Conservation (phyloP, 1,140 invertebrate genomes). For the Achroia grisella region DNA sequence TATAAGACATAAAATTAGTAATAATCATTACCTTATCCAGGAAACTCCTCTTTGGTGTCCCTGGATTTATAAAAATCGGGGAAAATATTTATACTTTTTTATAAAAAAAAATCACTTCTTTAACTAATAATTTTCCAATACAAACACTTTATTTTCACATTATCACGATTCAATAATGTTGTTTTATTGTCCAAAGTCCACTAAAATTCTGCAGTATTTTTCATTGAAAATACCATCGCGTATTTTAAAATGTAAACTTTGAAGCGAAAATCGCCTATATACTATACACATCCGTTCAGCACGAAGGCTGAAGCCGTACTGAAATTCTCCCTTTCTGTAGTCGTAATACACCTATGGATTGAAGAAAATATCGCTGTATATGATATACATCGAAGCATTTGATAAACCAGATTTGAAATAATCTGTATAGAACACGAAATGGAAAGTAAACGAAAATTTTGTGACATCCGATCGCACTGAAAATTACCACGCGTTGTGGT, state of each 20-base stretch:
- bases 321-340: conserved; percentile 14
- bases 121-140: too few species aligned
- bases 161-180: conserved; percentile 1
- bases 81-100: too few species aligned
- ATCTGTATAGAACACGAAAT: neutral
- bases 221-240: conserved; percentile 16
- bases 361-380: neutral
- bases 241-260: conserved; percentile 40
- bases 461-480: too few species aligned
- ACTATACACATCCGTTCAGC: conserved; percentile 27
- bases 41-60: conserved; percentile 18
- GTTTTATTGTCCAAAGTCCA: neutral
- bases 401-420: neutral
- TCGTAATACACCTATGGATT: conserved; percentile 1
- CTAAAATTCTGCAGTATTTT: neutral
- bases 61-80: neutral
- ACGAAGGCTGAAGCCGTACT: conserved; percentile 40
- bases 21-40: conserved; percentile 31
- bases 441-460: neutral
- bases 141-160: neutral
- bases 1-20: too few species aligned
- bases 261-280: conserved; percentile 27
- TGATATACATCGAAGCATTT: neutral
- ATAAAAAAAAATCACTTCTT: conserved; percentile 1
- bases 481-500: too few species aligned